These are phyloP conservation scores for Isaurus tuberculatus DNA, from an alignment of 92 coral and sea anemone genomes.

Conservation along the genomic window DNA sequence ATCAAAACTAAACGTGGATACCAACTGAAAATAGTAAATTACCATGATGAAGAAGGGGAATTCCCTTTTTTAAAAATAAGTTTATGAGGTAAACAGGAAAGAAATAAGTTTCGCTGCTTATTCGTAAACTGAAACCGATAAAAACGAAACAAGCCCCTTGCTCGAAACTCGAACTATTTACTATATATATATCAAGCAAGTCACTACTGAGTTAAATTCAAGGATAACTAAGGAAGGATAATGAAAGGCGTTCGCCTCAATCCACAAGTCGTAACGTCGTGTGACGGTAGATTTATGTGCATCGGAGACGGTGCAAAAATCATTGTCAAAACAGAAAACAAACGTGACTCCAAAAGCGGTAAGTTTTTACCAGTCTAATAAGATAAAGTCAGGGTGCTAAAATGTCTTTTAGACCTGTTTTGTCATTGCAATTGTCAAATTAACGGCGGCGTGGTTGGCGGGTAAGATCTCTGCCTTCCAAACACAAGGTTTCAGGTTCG, in stretches of 20 bases:
- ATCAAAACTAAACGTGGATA: too few species aligned
- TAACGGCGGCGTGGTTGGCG: too few species aligned
- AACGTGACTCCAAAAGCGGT: neutral
- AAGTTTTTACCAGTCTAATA: neutral
- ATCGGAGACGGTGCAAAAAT: constrained; percentile 40
- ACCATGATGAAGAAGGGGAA: neutral
- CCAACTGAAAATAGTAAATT: too few species aligned
- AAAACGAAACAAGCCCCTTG: neutral
- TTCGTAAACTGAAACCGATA: neutral
- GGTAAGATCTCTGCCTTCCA: too few species aligned
- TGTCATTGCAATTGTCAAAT: too few species aligned
- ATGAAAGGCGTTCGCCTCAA: neutral
- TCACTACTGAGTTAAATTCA: neutral
- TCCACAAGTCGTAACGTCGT: neutral
- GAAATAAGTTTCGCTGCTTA: neutral
- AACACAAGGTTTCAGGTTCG: too few species aligned
- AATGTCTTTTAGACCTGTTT: too few species aligned
- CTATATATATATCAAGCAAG: neutral
- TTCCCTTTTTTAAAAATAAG: neutral
- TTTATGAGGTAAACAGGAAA: neutral
- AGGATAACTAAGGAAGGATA: neutral
- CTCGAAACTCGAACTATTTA: neutral
- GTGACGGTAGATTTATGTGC: constrained; percentile 21
- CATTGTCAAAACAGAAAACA: neutral
- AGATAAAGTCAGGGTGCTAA: too few species aligned